Conservation (phyloP, 2,113 vertebrate genomes). For the Castor canadensis region DNA sequence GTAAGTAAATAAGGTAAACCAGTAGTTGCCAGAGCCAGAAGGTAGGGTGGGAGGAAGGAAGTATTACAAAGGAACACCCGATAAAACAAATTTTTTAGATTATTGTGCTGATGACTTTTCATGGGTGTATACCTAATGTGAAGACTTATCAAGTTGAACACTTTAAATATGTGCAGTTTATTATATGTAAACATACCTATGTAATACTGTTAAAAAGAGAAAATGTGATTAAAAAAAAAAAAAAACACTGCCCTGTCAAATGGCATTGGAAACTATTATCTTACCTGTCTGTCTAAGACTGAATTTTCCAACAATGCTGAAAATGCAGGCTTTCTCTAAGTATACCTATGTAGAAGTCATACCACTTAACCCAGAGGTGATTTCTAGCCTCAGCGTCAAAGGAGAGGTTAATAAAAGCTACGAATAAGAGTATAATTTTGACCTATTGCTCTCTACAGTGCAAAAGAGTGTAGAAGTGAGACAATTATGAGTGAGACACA, state of each 20-base stretch:
- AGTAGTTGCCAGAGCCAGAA: no score
- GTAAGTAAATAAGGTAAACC: no score
- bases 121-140: not conserved
- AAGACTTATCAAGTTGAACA: not conserved
- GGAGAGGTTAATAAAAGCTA: conserved; percentile 21
- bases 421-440: not conserved
- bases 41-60: not conserved
- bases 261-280: conserved; percentile 10
- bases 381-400: conserved; percentile 16
- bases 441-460: not conserved
- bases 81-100: no score
- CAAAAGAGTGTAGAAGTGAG: not conserved
- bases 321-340: conserved; percentile 24
- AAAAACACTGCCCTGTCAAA: not conserved
- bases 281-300: not conserved
- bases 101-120: not conserved
- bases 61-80: not conserved
- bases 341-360: not conserved
- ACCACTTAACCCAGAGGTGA: not conserved
- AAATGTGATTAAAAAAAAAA: not conserved
- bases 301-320: not conserved
- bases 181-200: conserved; percentile 12
- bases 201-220: not conserved
- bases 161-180: not conserved
- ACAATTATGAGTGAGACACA: not conserved